These are phyloP conservation scores for Agrochola circellaris DNA, from an alignment of 2,888 invertebrate species.

Conservation along the genomic window DNA sequence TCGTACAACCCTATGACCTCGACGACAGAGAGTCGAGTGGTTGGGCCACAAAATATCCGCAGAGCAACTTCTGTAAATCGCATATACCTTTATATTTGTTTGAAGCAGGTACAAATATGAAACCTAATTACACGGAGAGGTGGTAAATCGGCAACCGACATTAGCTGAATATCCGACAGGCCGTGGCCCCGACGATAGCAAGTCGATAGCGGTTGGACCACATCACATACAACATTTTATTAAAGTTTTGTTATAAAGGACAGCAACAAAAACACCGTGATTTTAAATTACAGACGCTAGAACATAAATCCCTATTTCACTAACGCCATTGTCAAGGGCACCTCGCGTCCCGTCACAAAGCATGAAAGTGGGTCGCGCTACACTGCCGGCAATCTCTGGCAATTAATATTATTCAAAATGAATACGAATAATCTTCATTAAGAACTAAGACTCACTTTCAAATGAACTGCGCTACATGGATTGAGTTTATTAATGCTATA, in stretches of 20 bases:
- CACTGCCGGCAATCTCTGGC: slow-evolving; percentile 24
- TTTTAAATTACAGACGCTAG: no score
- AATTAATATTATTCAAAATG: slow-evolving; percentile 35
- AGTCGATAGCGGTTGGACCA: no score
- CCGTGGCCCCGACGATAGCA: no score
- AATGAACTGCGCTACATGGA: slow-evolving; percentile 3
- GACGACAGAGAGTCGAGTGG: neutral
- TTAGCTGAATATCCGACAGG: neutral
- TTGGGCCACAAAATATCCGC: neutral
- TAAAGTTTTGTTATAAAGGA: no score
- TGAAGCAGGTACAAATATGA: no score
- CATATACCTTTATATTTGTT: neutral
- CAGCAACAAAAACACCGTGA: no score
- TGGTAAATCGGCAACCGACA: neutral
- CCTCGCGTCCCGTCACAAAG: neutral
- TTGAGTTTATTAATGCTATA: neutral
- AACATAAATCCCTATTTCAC: neutral
- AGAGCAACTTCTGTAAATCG: neutral
- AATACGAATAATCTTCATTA: slow-evolving; percentile 11
- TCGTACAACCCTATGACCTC: neutral
- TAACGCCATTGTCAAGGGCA: slow-evolving; percentile 12
- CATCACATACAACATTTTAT: no score
- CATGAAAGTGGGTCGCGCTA: slow-evolving; percentile 10
- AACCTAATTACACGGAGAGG: neutral
- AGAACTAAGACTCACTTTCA: neutral